A percentile compares a stretch with the other conserved stretches of the same genome.
Conservation (phyloP, 2,797 vertebrate genomes). For the Pampus argenteus region DNA sequence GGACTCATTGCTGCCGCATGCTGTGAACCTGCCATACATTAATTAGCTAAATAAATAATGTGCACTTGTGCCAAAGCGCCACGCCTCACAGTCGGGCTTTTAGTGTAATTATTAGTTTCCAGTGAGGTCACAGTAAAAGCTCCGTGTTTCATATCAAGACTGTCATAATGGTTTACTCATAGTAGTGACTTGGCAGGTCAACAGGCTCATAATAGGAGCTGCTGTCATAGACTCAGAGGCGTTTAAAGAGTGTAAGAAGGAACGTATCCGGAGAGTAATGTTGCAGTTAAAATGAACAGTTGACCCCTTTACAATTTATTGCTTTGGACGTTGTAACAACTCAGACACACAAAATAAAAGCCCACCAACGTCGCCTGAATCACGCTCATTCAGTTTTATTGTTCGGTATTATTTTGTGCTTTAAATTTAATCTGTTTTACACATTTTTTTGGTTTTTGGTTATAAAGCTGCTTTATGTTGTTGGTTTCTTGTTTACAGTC, state of each 20-base stretch:
- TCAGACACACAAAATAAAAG: too few relatives aligned
- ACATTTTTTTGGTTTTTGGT: conserved; percentile 7
- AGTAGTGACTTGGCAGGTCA: conserved; percentile 56
- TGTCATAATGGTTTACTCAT: conserved; percentile 61
- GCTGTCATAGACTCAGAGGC: conserved; percentile 53
- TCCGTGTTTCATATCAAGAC: conserved; percentile 53
- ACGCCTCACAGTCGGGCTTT: conserved; percentile 52
- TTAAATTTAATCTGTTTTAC: conserved; percentile 9
- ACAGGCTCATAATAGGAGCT: conserved; percentile 53
- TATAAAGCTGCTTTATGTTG: conserved; percentile 14
- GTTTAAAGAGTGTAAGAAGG: conserved; percentile 68
- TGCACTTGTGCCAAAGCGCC: conserved; percentile 46
- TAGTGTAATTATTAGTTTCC: conserved; percentile 73
- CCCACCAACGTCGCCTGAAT: conserved; percentile 37
- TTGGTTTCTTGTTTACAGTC: conserved; percentile 22
- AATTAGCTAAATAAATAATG: conserved; percentile 68
- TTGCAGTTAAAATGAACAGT: conserved; percentile 56
- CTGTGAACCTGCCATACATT: conserved; percentile 57
- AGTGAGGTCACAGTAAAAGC: conserved; percentile 61
- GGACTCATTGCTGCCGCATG: conserved; percentile 45
- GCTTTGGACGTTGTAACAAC: conserved; percentile 34
- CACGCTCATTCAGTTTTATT: conserved; percentile 1
- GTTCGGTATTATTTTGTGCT: conserved; percentile 19
- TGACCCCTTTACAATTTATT: conserved; percentile 40
- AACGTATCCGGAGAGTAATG: conserved; percentile 67